These are phyloP conservation scores for Tetanocera ferruginea DNA, from an alignment of 2,888 invertebrate species.

Conservation along the genomic window DNA sequence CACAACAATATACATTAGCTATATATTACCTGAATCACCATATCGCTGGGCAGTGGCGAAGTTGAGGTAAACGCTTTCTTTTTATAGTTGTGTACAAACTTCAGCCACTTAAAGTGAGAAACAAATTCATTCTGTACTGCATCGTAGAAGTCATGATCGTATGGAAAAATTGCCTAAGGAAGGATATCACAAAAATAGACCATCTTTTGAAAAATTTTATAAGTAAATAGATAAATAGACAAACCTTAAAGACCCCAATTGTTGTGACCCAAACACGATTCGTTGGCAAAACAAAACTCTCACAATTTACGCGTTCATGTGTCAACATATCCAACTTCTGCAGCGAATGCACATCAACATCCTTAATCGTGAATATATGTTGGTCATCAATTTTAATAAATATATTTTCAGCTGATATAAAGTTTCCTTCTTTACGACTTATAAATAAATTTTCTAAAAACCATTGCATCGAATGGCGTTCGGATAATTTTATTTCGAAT, in stretches of 20 bases:
- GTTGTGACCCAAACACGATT: conserved; percentile 76
- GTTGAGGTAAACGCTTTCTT: conserved; percentile 79
- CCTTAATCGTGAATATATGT: conserved; percentile 80
- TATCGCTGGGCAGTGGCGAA: conserved; percentile 86
- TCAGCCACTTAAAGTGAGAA: conserved; percentile 95
- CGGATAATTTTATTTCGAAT: conserved; percentile 76
- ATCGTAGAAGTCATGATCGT: conserved; percentile 88
- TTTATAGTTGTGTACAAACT: conserved; percentile 81
- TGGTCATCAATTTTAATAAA: conserved; percentile 76
- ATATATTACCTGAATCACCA: conserved; percentile 83
- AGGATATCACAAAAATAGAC: conserved; percentile 29
- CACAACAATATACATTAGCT: background rate
- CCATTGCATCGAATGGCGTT: conserved; percentile 78
- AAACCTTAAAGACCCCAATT: conserved; percentile 66
- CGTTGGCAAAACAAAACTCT: conserved; percentile 78
- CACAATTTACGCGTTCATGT: conserved; percentile 81
- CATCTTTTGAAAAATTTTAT: background rate
- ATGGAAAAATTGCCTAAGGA: conserved; percentile 80
- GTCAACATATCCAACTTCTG: conserved; percentile 76
- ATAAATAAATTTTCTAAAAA: conserved; percentile 74
- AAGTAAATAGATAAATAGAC: background rate
- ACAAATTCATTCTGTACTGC: conserved; percentile 90
- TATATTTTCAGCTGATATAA: conserved; percentile 68
- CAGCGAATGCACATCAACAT: conserved; percentile 76
- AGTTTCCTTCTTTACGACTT: conserved; percentile 64